phyloP scores from a whole-genome alignment of 1,140 invertebrate species.

The Bemisia tabaci region DNA sequence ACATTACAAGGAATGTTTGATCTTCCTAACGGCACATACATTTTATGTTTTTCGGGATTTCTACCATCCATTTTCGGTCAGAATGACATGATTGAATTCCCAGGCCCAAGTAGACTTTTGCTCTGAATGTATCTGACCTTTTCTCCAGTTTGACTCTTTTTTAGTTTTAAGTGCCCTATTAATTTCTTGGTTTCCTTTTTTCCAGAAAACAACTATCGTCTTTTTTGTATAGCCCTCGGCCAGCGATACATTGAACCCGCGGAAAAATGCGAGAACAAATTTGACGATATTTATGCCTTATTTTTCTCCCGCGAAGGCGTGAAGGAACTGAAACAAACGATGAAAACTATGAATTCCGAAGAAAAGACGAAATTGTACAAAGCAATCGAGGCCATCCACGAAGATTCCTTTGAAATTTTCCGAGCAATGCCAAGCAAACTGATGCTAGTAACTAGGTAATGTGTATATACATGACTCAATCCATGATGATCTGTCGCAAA shows the following conservation, averaged over 20 bases:
- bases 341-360: slow-evolving; percentile 28
- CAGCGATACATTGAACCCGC: slow-evolving; percentile 26
- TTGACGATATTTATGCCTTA: slow-evolving; percentile 22
- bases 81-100: too few relatives aligned
- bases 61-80: too few relatives aligned
- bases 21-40: too few relatives aligned
- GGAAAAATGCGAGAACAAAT: not conserved
- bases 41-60: too few relatives aligned
- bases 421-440: slow-evolving; percentile 32
- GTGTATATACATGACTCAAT: too few relatives aligned
- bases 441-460: slow-evolving; percentile 36
- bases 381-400: slow-evolving; percentile 30
- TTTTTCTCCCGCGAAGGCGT: slow-evolving; percentile 27
- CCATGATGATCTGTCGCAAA: too few relatives aligned
- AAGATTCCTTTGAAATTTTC: slow-evolving; percentile 30
- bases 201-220: slow-evolving; percentile 28
- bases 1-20: too few relatives aligned
- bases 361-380: slow-evolving; percentile 27
- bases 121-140: too few relatives aligned
- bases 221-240: slow-evolving; percentile 31
- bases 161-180: too few relatives aligned
- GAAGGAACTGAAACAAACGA: slow-evolving; percentile 17
- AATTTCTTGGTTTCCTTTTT: slow-evolving; percentile 5
- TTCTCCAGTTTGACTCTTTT: too few relatives aligned
- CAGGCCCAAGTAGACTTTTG: too few relatives aligned